These are phyloP conservation scores for Syndactyla subalaris DNA, from an alignment of 2,797 vertebrate species.

Conservation along the genomic window DNA sequence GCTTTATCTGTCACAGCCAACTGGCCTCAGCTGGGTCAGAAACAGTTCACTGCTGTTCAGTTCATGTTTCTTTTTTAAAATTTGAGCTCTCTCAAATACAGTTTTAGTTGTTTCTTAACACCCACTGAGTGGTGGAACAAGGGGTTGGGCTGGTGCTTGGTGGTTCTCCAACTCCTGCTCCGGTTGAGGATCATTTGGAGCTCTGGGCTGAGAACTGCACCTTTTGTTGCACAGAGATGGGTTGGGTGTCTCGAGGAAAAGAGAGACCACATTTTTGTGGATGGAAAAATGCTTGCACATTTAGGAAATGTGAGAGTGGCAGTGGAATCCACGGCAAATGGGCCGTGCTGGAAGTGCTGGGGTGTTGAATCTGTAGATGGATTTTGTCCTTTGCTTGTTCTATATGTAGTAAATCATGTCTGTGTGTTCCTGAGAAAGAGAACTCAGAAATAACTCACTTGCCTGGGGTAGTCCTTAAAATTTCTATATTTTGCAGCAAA, in stretches of 20 bases:
- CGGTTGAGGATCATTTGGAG: neutral
- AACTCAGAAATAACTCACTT: neutral
- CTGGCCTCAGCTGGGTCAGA: neutral
- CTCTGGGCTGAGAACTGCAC: neutral
- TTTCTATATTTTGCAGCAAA: slow-evolving; percentile 67
- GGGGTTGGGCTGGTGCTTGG: neutral
- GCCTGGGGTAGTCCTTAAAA: neutral
- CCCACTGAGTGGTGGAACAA: neutral
- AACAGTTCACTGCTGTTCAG: neutral
- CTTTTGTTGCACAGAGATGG: neutral
- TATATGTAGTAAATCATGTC: neutral
- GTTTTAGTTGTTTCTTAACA: neutral
- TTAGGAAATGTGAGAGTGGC: neutral
- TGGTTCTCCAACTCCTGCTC: neutral
- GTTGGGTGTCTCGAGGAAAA: neutral
- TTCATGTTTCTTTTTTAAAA: neutral
- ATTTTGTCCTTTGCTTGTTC: neutral
- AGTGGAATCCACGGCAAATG: neutral
- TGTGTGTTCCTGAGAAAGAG: neutral
- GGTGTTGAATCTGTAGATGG: neutral
- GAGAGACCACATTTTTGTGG: neutral
- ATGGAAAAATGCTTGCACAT: neutral
- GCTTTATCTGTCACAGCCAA: neutral
- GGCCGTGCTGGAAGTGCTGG: neutral
- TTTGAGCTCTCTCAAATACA: neutral